A percentile compares a stretch with the other conserved stretches of the same genome.
phyloP scores from a whole-genome alignment of 2,888 invertebrate species.

The Hydroisotoma schaefferi region DNA sequence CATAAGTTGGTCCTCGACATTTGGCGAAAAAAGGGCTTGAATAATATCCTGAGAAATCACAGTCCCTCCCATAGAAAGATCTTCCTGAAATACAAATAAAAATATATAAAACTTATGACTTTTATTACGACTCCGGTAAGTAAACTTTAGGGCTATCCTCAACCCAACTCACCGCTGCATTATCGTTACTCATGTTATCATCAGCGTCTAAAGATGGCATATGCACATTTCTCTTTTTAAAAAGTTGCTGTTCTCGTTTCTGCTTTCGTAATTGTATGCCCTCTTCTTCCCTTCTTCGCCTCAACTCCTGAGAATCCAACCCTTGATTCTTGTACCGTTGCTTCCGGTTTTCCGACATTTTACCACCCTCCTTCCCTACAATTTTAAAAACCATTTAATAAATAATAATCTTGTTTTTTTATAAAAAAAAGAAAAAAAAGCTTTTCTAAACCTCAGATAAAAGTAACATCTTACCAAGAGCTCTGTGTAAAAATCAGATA shows the following conservation, averaged over 20 bases:
- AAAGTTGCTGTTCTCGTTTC: slow-evolving; percentile 90
- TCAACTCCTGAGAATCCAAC: slow-evolving; percentile 83
- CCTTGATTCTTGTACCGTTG: slow-evolving; percentile 92
- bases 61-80: slow-evolving; percentile 24
- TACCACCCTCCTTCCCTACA: neutral
- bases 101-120: neutral
- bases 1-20: slow-evolving; percentile 72
- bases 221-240: slow-evolving; percentile 82
- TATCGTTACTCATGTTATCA: slow-evolving; percentile 15
- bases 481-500: too few species aligned
- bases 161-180: neutral
- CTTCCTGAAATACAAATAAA: slow-evolving; percentile 19
- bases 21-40: slow-evolving; percentile 70
- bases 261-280: slow-evolving; percentile 93
- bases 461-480: too few species aligned
- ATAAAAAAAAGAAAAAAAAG: neutral
- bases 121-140: too few species aligned
- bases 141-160: neutral
- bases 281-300: slow-evolving; percentile 90
- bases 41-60: slow-evolving; percentile 78
- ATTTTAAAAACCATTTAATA: neutral
- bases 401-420: neutral
- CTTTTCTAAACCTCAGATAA: neutral
- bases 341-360: slow-evolving; percentile 59
- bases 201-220: slow-evolving; percentile 49